Percentiles rank a stretch among this genome's conserved stretches.
phyloP scores from a whole-genome alignment of 2,797 vertebrate species.

The Pantherophis vulpinus region DNA sequence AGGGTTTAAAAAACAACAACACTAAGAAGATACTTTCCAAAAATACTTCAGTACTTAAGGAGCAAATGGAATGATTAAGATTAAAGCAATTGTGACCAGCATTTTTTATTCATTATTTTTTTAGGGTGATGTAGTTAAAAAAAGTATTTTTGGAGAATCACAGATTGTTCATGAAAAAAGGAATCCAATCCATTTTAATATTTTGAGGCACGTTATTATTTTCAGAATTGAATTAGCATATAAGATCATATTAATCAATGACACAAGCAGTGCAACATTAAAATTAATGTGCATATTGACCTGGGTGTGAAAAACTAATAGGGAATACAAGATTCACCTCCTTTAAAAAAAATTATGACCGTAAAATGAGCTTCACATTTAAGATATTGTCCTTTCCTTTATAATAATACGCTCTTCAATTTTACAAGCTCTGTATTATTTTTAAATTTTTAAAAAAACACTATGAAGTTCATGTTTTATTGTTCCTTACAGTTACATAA shows the following conservation, averaged over 20 bases:
- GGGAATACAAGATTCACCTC: slow-evolving; percentile 52
- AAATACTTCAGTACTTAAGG: neutral
- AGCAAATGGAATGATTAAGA: slow-evolving; percentile 16
- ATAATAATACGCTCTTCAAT: slow-evolving; percentile 79
- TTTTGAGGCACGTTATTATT: neutral
- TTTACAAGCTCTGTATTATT: slow-evolving; percentile 83
- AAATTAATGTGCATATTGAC: slow-evolving; percentile 45
- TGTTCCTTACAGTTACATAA: slow-evolving; percentile 83
- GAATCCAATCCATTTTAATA: neutral
- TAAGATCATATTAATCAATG: slow-evolving; percentile 4
- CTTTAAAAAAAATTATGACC: slow-evolving; percentile 29
- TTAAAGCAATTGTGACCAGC: slow-evolving; percentile 7
- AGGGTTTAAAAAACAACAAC: neutral
- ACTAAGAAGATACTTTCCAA: neutral
- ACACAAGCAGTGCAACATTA: slow-evolving; percentile 16
- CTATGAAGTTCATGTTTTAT: slow-evolving; percentile 81
- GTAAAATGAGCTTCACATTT: slow-evolving; percentile 73
- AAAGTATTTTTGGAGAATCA: neutral
- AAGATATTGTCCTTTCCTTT: slow-evolving; percentile 79
- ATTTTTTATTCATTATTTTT: neutral
- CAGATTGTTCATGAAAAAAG: neutral
- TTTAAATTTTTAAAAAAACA: slow-evolving; percentile 80
- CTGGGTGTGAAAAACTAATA: slow-evolving; percentile 66
- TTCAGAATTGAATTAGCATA: neutral
- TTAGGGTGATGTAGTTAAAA: neutral